Percentiles rank a stretch among this genome's conserved stretches.
Evolutionary conservation across 2,113 vertebrate genomes (phyloP).

Genomic region (Saccopteryx leptura): DNA sequence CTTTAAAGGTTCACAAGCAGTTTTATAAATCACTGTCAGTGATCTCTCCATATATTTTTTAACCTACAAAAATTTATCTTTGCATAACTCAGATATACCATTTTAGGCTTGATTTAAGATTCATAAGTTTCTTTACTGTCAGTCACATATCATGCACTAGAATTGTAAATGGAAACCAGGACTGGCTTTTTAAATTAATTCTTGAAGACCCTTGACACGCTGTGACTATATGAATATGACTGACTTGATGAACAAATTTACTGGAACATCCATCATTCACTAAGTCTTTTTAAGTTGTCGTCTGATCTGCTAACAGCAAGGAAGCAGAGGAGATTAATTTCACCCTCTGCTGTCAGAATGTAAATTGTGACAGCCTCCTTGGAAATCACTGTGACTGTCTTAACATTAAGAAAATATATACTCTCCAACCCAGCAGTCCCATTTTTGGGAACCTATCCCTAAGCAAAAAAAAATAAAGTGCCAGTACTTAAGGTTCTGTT

Average conservation of each 20-base stretch:
- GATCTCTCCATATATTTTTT: background rate
- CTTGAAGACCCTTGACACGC: background rate
- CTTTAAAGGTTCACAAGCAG: background rate
- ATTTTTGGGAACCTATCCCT: background rate
- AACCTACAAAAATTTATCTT: background rate
- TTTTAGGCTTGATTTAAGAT: constrained; percentile 26
- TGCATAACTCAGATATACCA: background rate
- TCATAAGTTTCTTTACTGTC: background rate
- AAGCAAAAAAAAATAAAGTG: background rate
- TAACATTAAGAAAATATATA: background rate
- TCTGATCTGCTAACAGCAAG: background rate
- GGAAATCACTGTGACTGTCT: constrained; percentile 1
- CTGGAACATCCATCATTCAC: background rate
- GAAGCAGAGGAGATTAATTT: background rate
- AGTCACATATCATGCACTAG: constrained; percentile 1
- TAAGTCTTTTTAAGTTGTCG: background rate
- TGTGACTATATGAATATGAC: background rate
- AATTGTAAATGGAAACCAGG: background rate
- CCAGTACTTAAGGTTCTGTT: constrained; percentile 41
- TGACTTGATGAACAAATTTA: constrained; percentile 13
- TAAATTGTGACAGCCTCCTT: background rate
- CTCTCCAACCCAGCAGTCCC: background rate
- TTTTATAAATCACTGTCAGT: background rate
- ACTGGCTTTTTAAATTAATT: background rate
- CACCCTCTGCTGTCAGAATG: background rate